Evolutionary conservation across 2,113 vertebrate genomes (phyloP).

Genomic region (Toxostoma redivivum): DNA sequence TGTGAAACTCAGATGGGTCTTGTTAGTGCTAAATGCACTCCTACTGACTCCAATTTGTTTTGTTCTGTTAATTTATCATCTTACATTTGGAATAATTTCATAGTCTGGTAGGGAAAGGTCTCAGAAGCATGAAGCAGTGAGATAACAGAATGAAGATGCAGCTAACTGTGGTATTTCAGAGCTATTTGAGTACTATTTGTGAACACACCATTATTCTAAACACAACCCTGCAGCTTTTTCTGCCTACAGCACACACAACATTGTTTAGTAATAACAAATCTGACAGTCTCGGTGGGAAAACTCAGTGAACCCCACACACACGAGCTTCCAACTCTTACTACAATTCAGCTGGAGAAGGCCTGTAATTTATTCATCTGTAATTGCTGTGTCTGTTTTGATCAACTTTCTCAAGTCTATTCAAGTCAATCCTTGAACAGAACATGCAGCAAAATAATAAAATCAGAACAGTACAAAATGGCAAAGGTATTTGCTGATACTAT

Average conservation of each 20-base stretch:
- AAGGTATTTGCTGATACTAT: neutral
- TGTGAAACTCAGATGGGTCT: constrained; percentile 51
- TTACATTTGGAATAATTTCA: constrained; percentile 36
- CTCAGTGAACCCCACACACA: neutral
- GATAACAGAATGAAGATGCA: constrained; percentile 30
- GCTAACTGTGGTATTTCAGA: constrained; percentile 37
- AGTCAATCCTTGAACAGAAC: neutral
- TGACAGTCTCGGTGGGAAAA: neutral
- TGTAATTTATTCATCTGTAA: neutral
- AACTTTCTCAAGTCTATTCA: neutral
- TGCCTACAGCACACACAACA: neutral
- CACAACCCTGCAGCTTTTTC: neutral
- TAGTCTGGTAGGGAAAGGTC: constrained; percentile 35
- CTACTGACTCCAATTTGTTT: constrained; percentile 38
- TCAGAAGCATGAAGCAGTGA: constrained; percentile 38
- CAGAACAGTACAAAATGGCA: neutral
- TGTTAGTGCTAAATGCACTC: constrained; percentile 45
- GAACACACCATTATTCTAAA: constrained; percentile 23
- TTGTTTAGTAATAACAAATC: neutral
- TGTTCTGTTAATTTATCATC: constrained; percentile 56
- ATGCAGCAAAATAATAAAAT: neutral
- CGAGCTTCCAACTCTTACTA: neutral
- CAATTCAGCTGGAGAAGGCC: neutral
- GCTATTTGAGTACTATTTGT: neutral
- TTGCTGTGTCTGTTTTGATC: neutral